phyloP scores from a whole-genome alignment of 2,888 invertebrate genomes.

The Morpho deidamia region DNA sequence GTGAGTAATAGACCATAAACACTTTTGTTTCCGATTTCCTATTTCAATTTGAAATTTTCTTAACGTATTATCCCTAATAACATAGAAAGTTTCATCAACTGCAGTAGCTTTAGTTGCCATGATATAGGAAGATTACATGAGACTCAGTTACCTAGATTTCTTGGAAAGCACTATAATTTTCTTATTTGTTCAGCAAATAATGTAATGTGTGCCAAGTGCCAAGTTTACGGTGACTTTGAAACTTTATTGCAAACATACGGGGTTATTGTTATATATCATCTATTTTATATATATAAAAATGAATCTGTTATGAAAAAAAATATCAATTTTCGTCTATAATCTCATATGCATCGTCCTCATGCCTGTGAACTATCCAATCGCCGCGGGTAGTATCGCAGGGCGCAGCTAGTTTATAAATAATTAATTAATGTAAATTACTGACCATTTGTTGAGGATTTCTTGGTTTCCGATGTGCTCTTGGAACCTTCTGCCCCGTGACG shows the following conservation, averaged over 20 bases:
- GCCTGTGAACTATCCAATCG: too few relatives aligned
- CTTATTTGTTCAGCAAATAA: too few relatives aligned
- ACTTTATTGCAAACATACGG: too few relatives aligned
- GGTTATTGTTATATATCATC: too few relatives aligned
- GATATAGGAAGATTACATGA: neutral
- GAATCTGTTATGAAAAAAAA: too few relatives aligned
- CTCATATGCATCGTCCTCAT: too few relatives aligned
- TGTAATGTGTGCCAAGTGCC: too few relatives aligned
- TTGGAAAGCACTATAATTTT: neutral
- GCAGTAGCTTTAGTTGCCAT: neutral
- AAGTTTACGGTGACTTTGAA: too few relatives aligned
- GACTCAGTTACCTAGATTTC: neutral
- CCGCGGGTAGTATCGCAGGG: too few relatives aligned
- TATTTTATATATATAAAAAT: too few relatives aligned
- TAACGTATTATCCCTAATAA: conserved; percentile 24
- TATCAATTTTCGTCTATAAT: too few relatives aligned
- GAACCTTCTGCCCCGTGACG: conserved; percentile 88
- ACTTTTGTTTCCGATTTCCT: neutral
- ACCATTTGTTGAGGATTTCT: conserved; percentile 96
- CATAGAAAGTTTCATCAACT: conserved; percentile 4
- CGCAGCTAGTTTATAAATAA: too few relatives aligned
- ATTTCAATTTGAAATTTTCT: conserved; percentile 13
- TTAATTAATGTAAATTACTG: conserved; percentile 52
- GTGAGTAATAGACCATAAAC: neutral
- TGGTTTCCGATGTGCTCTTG: conserved; percentile 86